These are phyloP conservation scores for Poecilobothrus nobilitatus DNA, from an alignment of 2,888 invertebrate species.

Conservation along the genomic window DNA sequence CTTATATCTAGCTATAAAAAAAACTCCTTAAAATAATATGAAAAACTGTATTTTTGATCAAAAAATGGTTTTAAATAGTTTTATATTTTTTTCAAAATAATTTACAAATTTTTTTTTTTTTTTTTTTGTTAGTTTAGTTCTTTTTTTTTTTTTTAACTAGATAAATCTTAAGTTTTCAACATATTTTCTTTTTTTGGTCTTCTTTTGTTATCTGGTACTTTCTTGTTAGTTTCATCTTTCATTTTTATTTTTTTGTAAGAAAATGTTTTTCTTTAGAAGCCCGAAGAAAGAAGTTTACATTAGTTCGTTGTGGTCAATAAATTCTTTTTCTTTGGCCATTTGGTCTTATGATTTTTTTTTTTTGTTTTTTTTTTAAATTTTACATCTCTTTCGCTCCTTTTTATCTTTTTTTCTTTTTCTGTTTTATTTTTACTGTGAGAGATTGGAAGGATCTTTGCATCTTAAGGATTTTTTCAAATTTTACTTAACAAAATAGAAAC, in stretches of 20 bases:
- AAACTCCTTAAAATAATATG: too few relatives aligned
- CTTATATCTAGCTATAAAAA: too few relatives aligned
- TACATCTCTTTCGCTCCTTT: too few relatives aligned
- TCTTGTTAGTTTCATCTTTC: neutral
- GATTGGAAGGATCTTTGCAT: neutral
- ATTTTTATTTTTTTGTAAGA: neutral
- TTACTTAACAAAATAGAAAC: slow-evolving; percentile 3
- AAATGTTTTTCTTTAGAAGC: neutral
- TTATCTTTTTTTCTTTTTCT: too few relatives aligned
- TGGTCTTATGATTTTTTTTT: neutral
- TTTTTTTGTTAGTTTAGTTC: neutral
- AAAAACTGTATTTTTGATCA: too few relatives aligned
- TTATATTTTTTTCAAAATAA: too few relatives aligned
- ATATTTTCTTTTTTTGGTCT: neutral
- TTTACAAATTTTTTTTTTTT: too few relatives aligned
- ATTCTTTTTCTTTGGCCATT: neutral
- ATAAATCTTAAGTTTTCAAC: slow-evolving; percentile 4
- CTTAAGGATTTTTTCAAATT: neutral
- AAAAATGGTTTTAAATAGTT: too few relatives aligned
- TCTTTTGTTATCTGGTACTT: neutral
- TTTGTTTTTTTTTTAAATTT: neutral
- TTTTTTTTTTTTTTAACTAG: neutral
- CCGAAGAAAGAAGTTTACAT: neutral
- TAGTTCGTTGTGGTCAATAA: slow-evolving; percentile 2
- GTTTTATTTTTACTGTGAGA: neutral